These are phyloP conservation scores for Hystrix brachyura DNA, from an alignment of 2,113 vertebrate species.

Conservation along the genomic window DNA sequence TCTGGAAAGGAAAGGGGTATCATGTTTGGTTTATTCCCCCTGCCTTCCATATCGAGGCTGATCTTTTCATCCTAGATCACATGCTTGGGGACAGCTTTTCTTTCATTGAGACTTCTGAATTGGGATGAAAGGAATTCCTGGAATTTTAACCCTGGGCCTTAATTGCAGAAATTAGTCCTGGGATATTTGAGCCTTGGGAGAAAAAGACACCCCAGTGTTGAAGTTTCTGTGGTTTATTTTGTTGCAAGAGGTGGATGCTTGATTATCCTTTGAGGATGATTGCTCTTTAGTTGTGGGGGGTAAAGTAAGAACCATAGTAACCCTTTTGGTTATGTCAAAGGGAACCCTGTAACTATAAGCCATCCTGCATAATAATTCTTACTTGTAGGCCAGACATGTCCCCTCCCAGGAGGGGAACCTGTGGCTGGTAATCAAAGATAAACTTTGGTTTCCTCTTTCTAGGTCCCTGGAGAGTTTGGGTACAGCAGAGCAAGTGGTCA, in stretches of 20 bases:
- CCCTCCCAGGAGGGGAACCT: neutral
- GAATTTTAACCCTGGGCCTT: conserved; percentile 61
- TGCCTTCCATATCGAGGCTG: neutral
- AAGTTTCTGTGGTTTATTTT: conserved; percentile 68
- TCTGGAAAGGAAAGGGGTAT: conserved; percentile 33
- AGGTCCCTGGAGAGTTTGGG: neutral
- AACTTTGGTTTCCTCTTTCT: neutral
- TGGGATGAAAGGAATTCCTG: conserved; percentile 50
- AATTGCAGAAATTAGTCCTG: conserved; percentile 63
- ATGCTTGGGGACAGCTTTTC: conserved; percentile 21
- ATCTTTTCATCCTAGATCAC: conserved; percentile 8
- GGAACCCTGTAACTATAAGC: conserved; percentile 13
- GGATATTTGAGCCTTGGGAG: conserved; percentile 50
- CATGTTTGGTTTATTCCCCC: neutral
- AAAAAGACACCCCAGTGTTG: conserved; percentile 41
- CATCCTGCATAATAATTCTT: neutral
- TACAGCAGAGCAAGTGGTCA: neutral
- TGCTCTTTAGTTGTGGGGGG: conserved; percentile 26
- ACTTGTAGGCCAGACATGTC: neutral
- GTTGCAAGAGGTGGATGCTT: conserved; percentile 53
- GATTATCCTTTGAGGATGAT: conserved; percentile 6
- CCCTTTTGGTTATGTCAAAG: conserved; percentile 32
- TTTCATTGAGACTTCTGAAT: conserved; percentile 60
- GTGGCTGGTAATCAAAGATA: neutral
- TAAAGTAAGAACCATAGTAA: neutral